Evolutionary conservation across 2,797 vertebrate genomes (phyloP).

Genomic region (Rhinophrynus dorsalis): DNA sequence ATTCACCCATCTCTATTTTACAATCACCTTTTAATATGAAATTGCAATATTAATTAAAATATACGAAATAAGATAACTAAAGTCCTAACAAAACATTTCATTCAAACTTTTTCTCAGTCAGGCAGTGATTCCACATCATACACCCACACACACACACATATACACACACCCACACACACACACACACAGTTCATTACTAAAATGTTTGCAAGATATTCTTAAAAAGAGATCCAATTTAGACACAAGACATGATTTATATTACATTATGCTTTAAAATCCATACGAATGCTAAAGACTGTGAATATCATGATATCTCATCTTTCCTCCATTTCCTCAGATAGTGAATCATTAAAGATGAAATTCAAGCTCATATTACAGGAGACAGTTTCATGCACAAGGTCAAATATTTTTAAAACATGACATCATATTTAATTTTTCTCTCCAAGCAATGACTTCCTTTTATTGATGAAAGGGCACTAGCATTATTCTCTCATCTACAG

Average conservation of each 20-base stretch:
- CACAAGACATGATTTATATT: background rate
- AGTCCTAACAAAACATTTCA: no score
- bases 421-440: conserved; percentile 4
- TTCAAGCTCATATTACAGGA: background rate
- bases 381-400: conserved; percentile 8
- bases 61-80: no score
- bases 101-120: no score
- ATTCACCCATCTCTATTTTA: no score
- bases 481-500: no score
- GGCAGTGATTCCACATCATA: no score
- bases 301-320: background rate
- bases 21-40: no score
- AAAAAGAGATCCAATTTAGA: conserved; percentile 11
- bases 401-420: background rate
- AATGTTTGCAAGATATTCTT: background rate
- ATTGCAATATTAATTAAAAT: no score
- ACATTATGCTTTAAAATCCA: background rate
- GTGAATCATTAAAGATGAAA: background rate
- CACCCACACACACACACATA: no score
- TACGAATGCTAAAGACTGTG: background rate
- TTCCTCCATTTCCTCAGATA: background rate
- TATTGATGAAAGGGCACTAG: background rate
- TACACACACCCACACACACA: no score
- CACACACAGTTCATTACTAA: no score
- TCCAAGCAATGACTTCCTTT: no score